Evolutionary conservation across 2,797 vertebrate genomes (phyloP), one percentile per base, ranked within the genome.

Genomic region (Phoeniculus purpureus): DNA sequence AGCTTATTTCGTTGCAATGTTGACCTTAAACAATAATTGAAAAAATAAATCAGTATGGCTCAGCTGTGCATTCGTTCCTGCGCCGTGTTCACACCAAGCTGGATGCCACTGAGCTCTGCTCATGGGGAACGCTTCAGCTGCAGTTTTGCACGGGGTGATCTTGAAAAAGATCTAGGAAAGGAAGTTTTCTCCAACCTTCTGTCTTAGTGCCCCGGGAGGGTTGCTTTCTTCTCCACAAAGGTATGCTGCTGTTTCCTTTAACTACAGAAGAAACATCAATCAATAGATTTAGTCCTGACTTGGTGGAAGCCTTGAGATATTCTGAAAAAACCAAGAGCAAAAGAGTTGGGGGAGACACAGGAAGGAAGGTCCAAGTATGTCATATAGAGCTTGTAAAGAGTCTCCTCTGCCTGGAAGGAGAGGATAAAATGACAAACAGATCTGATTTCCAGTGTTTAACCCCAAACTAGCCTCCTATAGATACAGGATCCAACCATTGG

Each of bases 1-100:
- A 0, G 64, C 76, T 96, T 89, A 81, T 91, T 91, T 76, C 62
- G 74, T 87, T 60, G 45, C 85, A 45, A 81, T 89, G 73, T 51
- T 85, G 76, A 89, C 92, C 74, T 89, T 87, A 87, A 94, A 66
- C 48, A 89, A 81, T 76, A 92, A 96, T 29, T 73, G 77, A 82
- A 87, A 77, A 73, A 73, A 73, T 85, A 87, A 93, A 88, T 90
- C 87, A 70, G 26, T 51, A 3, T 10, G 26, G 25, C 40, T 85
- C 54, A 92, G 51, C 37, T 0, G 0, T 26, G 7, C 37, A 10
- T 84, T 75, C 40, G 45, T 32, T 89, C 37, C 40, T 52, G 40
- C 15, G 65, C 31, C 0, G 0, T 32, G 45, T 25, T 60, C 43
- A 61, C 29, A 59, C 16, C n/a, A 60, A 48, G 56, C 55, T 26